phyloP scores from a whole-genome alignment of 2,113 vertebrate species.

The Aegypius monachus region DNA sequence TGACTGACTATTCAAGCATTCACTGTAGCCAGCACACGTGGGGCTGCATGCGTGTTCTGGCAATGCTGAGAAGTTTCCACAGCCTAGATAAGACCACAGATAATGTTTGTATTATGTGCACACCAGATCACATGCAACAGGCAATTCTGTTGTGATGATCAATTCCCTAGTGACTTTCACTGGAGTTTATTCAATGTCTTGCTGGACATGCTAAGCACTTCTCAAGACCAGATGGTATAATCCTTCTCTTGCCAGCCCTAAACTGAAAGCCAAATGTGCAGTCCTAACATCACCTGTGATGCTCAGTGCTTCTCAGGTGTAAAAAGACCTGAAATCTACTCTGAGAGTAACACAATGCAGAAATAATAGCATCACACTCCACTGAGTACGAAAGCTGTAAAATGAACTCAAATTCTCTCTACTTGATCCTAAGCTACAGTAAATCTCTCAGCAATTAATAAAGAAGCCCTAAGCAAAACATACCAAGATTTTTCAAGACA shows the following conservation, averaged over 20 bases:
- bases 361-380: background rate
- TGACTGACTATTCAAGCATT: background rate
- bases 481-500: background rate
- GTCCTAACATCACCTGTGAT: background rate
- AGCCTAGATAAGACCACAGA: background rate
- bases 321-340: background rate
- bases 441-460: background rate
- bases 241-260: background rate
- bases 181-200: constrained; percentile 9
- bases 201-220: constrained; percentile 28
- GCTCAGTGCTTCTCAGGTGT: background rate
- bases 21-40: background rate
- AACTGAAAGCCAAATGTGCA: background rate
- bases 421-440: background rate
- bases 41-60: background rate
- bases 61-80: background rate
- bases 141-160: background rate
- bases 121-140: fast-evolving
- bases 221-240: constrained; percentile 8
- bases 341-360: background rate
- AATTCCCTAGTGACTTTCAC: background rate
- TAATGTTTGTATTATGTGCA: background rate
- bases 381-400: background rate
- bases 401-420: background rate
- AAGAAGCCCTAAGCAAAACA: background rate